Conservation (phyloP, 35 echinoderm and acorn worm genomes). For the Diadema setosum region DNA sequence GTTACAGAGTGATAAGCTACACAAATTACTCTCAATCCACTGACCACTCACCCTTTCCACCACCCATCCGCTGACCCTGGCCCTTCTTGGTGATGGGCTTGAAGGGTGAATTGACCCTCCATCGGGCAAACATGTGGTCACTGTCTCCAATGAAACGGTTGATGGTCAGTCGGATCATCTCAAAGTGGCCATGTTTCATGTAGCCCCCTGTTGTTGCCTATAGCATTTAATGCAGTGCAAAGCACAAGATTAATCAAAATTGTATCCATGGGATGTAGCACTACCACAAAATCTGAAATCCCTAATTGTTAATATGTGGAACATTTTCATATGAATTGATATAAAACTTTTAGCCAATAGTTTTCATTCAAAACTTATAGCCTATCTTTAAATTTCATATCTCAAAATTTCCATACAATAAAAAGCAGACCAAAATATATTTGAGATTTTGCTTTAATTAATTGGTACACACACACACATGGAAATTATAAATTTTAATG, state of each 20-base stretch:
- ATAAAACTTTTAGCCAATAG: not conserved
- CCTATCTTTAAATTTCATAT: not conserved
- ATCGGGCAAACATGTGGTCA: constrained; percentile 74
- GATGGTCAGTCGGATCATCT: constrained; percentile 92
- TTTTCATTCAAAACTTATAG: not conserved
- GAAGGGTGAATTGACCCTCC: constrained; percentile 84
- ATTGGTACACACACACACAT: no score
- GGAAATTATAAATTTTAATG: no score
- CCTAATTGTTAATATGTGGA: not conserved
- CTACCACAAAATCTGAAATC: not conserved
- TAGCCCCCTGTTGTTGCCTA: constrained; percentile 83
- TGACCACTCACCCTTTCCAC: constrained; percentile 75
- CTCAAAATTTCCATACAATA: not conserved
- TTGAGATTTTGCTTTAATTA: no score
- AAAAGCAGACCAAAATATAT: no score
- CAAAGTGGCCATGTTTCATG: constrained; percentile 82
- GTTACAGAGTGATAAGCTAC: no score
- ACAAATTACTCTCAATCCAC: no score
- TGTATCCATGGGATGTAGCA: not conserved
- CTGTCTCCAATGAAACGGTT: constrained; percentile 56
- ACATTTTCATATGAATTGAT: not conserved
- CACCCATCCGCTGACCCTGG: constrained; percentile 89
- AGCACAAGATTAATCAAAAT: not conserved
- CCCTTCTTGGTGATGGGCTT: constrained; percentile 94
- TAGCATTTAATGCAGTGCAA: not conserved